Evolutionary conservation across 2,797 vertebrate species (phyloP), one percentile per base, ranked within the genome.

Genomic region (Spinus olivaceus): DNA sequence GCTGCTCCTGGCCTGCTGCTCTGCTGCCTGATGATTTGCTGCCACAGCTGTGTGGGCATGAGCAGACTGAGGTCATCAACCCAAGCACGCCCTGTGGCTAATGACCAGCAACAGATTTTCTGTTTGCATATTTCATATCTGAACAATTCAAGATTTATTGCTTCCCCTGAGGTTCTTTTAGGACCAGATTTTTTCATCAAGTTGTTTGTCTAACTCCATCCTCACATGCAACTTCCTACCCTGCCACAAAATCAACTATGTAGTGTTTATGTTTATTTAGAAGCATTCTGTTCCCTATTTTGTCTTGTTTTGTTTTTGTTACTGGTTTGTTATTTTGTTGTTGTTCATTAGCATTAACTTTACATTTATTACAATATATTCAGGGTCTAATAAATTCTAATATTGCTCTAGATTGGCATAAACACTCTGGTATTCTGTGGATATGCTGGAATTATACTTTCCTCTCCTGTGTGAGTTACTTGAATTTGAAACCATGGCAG

Each of bases 61-160:
- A 70, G 41, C 46, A 88, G 39, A 6, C 39, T 33, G 60, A 81
- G 81, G 65, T 92, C 63, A 49, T 49, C 76, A 57, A 27, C 44
- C 37, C 51, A 46, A 86, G 33, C 47, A 20, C 0, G 0, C 28
- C 76, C 61, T 79, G 57, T 53, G 50, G 22, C 56, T 46, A 30
- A 61, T 24, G 69, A 42, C 56, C 65, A 59, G 46, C 61, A 57
- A 49, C 20, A 64, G 37, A 82, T 67, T 71, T 82, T 85, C 61
- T 81, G 6, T 53, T 79, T 87, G 71, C 37, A 49, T 82, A 47
- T 90, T 95, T 93, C 79, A 30, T 86, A 91, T 65, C 59, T 32
- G 84, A 96, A 49, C 61, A 91, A 54, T 70, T 83, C 37, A 64
- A 84, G 73, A 90, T 92, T 74, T 91, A 88, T 86, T 88, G 46